These are phyloP conservation scores for Pristis pectinata DNA, from an alignment of 2,797 vertebrate genomes.

Conservation along the genomic window DNA sequence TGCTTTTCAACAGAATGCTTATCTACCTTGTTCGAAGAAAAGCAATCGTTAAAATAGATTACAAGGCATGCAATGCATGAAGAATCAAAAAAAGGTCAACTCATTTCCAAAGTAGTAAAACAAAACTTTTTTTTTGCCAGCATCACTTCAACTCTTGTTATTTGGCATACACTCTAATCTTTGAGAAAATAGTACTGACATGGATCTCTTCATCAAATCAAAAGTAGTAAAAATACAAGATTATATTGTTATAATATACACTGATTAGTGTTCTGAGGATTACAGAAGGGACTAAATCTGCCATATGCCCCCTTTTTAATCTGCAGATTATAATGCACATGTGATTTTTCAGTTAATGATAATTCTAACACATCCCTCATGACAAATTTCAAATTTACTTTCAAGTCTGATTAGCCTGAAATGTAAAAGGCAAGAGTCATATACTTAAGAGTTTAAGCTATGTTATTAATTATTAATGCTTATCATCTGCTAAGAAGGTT, in stretches of 20 bases:
- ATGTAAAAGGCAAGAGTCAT: not conserved
- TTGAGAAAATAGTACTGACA: not conserved
- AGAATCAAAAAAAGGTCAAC: not conserved
- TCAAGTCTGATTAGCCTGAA: not conserved
- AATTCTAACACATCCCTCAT: not conserved
- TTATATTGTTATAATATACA: not conserved
- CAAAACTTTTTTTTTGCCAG: not conserved
- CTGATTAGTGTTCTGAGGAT: not conserved
- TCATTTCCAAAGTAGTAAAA: not conserved
- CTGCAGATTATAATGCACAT: not conserved
- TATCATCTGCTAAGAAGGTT: not conserved
- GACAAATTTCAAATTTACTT: not conserved
- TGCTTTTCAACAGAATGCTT: not conserved
- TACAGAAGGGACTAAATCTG: not conserved
- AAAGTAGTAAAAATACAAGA: conserved; percentile 13
- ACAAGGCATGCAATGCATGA: not conserved
- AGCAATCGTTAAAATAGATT: not conserved
- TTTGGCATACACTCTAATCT: not conserved
- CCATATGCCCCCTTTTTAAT: not conserved
- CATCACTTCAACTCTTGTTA: not conserved
- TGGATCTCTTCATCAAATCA: not conserved
- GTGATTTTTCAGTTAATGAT: not conserved
- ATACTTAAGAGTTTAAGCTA: not conserved
- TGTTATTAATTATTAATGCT: not conserved
- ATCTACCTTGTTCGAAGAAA: not conserved